phyloP scores from a whole-genome alignment of 1,140 invertebrate species.

The Cyclargus thomasi region DNA sequence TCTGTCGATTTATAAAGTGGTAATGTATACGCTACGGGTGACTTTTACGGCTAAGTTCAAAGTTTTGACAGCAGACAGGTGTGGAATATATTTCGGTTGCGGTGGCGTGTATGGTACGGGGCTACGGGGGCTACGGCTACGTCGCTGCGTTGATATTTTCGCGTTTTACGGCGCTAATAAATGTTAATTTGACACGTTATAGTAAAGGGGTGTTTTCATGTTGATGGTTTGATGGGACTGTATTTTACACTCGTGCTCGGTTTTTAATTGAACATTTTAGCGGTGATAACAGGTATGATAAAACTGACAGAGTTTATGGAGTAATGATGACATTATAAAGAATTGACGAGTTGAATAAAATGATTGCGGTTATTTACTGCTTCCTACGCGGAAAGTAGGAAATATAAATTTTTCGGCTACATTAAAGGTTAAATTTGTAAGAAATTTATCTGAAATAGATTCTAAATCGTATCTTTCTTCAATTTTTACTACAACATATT shows the following conservation, averaged over 20 bases:
- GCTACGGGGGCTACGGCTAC: too few relatives aligned
- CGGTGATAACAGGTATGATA: background rate
- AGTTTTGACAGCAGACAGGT: conserved; percentile 48
- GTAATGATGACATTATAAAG: background rate
- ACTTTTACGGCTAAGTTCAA: conserved; percentile 22
- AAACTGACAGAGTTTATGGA: background rate
- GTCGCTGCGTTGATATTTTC: conserved; percentile 33
- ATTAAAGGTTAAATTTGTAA: too few relatives aligned
- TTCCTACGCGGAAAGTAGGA: background rate
- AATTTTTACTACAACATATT: too few relatives aligned
- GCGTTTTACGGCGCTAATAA: conserved; percentile 37
- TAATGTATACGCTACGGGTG: conserved; percentile 25
- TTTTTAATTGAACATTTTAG: background rate
- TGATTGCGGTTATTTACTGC: background rate
- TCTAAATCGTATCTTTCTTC: too few relatives aligned
- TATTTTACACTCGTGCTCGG: background rate
- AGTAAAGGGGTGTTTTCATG: conserved; percentile 24
- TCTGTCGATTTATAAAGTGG: conserved; percentile 22
- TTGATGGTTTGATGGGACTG: conserved; percentile 19
- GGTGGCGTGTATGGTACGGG: conserved; percentile 37
- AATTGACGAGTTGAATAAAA: background rate
- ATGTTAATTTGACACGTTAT: conserved; percentile 34
- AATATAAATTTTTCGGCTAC: background rate
- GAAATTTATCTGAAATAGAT: too few relatives aligned
- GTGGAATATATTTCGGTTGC: conserved; percentile 43